Conservation (phyloP, 1,140 invertebrate genomes). For the Nilaparvata lugens region DNA sequence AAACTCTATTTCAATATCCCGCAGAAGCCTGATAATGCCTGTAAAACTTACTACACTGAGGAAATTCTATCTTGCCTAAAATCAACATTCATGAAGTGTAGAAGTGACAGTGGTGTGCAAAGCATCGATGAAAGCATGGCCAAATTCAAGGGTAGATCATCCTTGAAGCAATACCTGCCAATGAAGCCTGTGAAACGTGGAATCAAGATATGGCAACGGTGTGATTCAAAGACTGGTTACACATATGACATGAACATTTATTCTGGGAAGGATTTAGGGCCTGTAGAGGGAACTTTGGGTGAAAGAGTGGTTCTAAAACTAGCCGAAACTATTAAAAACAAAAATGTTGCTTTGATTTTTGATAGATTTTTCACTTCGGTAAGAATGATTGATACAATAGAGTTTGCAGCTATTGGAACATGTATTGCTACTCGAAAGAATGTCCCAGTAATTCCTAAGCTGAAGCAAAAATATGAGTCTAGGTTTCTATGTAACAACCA, state of each 20-base stretch:
- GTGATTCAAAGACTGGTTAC: slow-evolving; percentile 26
- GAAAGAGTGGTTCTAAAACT: slow-evolving; percentile 25
- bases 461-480: slow-evolving; percentile 12
- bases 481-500: slow-evolving; percentile 8
- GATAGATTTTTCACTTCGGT: slow-evolving; percentile 1
- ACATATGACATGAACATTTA: slow-evolving; percentile 28
- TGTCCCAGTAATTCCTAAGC: slow-evolving; percentile 10
- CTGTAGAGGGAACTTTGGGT: slow-evolving; percentile 18
- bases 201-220: slow-evolving; percentile 29
- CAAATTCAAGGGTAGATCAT: slow-evolving; percentile 24
- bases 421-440: not conserved
- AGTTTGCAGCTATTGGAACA: not conserved
- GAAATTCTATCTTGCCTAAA: slow-evolving; percentile 17
- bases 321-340: not conserved
- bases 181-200: slow-evolving; percentile 32
- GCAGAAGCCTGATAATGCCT: slow-evolving; percentile 17
- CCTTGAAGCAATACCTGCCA: slow-evolving; percentile 26
- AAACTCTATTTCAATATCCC: slow-evolving; percentile 28
- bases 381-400: not conserved
- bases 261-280: slow-evolving; percentile 20
- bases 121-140: slow-evolving; percentile 25
- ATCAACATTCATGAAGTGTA: slow-evolving; percentile 18
- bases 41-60: slow-evolving; percentile 23
- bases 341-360: not conserved
- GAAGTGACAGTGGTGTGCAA: not conserved